Conservation (phyloP, 2,113 vertebrate species). For the Eulemur macaco region DNA sequence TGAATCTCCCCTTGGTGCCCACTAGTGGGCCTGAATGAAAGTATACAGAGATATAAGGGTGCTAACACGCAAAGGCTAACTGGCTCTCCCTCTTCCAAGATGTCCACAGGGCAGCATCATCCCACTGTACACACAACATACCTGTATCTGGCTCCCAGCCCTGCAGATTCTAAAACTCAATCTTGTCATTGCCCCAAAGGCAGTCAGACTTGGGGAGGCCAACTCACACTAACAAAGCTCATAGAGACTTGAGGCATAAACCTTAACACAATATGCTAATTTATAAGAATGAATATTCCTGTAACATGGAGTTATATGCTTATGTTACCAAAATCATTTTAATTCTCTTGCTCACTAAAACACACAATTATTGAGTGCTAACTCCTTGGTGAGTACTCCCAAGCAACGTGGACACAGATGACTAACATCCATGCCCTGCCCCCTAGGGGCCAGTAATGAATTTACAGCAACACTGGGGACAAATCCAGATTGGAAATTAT, state of each 20-base stretch:
- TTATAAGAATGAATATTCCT: neutral
- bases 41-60: neutral
- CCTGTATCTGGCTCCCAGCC: neutral
- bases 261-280: neutral
- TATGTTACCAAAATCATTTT: neutral
- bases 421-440: neutral
- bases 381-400: neutral
- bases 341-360: neutral
- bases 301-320: neutral
- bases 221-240: neutral
- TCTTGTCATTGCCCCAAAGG: neutral
- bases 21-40: neutral
- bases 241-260: neutral
- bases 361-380: neutral
- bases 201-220: neutral
- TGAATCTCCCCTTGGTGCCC: neutral
- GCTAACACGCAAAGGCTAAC: neutral
- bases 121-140: neutral
- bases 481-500: neutral
- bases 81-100: neutral
- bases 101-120: neutral
- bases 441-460: neutral
- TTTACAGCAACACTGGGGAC: neutral
- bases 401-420: neutral
- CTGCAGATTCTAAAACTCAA: neutral